Percentiles rank a stretch among this genome's conserved stretches.
Conservation (phyloP, 2,888 invertebrate genomes). For the Pristionchus maxplancki region DNA sequence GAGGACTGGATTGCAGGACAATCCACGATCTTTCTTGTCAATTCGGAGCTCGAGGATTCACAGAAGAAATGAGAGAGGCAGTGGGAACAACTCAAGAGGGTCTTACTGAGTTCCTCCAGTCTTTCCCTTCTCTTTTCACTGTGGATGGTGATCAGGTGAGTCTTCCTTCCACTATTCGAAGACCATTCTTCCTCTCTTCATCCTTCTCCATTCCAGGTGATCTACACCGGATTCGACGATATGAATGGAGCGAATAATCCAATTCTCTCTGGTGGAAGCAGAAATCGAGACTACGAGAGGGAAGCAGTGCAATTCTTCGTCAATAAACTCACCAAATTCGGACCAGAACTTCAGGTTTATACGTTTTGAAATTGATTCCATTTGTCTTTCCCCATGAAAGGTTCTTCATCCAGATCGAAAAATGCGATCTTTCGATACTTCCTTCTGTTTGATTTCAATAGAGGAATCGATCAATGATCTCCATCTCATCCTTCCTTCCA, state of each 20-base stretch:
- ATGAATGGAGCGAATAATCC: conserved; percentile 76
- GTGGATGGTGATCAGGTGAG: conserved; percentile 87
- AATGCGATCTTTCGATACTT: background rate
- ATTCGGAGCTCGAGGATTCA: conserved; percentile 98
- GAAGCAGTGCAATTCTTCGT: conserved; percentile 98
- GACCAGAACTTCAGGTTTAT: conserved; percentile 89
- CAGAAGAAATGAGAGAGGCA: conserved; percentile 95
- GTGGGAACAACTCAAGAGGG: conserved; percentile 80
- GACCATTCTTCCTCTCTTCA: background rate
- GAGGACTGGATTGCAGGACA: conserved; percentile 72
- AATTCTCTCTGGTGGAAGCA: conserved; percentile 65
- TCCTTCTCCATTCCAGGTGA: conserved; percentile 59
- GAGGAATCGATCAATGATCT: background rate
- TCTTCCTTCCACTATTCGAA: background rate
- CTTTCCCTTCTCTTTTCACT: conserved; percentile 95
- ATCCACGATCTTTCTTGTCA: conserved; percentile 92
- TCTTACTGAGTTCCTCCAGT: conserved; percentile 94
- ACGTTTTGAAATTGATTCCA: background rate
- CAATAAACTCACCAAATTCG: conserved; percentile 94
- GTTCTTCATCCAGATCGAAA: background rate
- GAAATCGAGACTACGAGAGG: conserved; percentile 86
- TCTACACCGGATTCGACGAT: conserved; percentile 77
- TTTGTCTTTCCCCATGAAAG: background rate
- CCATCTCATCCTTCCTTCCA: background rate
- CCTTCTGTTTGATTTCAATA: background rate